Evolutionary conservation across 2,797 vertebrate species (phyloP), one percentile per base, ranked within the genome.

Genomic region (Schizopygopsis pylzovi): DNA sequence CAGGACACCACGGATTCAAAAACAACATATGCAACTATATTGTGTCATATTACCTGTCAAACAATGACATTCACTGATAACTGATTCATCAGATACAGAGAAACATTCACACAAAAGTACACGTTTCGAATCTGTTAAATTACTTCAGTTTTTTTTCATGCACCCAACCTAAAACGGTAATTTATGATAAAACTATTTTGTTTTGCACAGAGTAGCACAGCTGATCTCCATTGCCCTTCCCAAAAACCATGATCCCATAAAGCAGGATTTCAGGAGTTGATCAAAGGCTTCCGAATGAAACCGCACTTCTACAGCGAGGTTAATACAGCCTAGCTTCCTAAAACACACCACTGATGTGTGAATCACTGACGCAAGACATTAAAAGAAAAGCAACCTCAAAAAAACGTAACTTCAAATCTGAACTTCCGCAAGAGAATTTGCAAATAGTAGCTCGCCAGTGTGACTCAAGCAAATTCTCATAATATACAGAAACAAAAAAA

Each of bases 401-500:
- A 70, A 63, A 8, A 28, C 12, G 1, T 22, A 63, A 63, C 41
- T 49, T 73, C 6, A 82, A 45, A 82, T 28, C 9, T 37, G 70
- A 73, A 75, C 54, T 63, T 75, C 63, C 25, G 28, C 15, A 18
- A 79, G 52, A 75, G 25, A 63, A 59, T 43, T 28, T 59, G 81
- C 52, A 45, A 75, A 73, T 28, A 63, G 68, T n/a, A 13, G 56
- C 43, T 52, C 8, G 41, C 71, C 13, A 52, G 22, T 52, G 82
- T 52, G 82, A 83, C 56, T 83, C 71, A 65, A 83, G 56, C 71
- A 39, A 65, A 65, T 76, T 65, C 71, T 83, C 71, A 63, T 49
- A 59, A 75, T 75, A 63, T 45, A 28, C 37, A 49, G 71, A 75
- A 83, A 83, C 16, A 33, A 83, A 28, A 86, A 84, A 41, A 39